These are phyloP conservation scores for Bedellia somnulentella DNA, from an alignment of 2,888 invertebrate species.

Conservation along the genomic window DNA sequence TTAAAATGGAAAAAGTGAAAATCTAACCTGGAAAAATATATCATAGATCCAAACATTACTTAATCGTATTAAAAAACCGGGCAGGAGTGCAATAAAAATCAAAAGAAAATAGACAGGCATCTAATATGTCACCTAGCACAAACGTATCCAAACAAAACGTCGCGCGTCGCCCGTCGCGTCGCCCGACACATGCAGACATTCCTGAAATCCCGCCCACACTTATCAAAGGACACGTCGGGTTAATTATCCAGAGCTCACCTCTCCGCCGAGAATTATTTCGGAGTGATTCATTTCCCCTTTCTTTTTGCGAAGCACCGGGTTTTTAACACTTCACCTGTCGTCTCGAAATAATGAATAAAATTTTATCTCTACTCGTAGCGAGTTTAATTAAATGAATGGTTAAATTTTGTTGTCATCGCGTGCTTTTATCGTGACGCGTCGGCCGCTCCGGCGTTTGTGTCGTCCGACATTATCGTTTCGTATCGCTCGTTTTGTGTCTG, in stretches of 20 bases:
- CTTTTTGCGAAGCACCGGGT: no score
- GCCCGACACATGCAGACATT: no score
- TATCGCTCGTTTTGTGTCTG: conserved; percentile 2
- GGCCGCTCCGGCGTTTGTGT: conserved; percentile 15
- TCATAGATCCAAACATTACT: no score
- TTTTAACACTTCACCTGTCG: conserved; percentile 57
- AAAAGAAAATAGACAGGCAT: no score
- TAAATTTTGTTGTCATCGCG: conserved; percentile 26
- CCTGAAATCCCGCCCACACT: conserved; percentile 49
- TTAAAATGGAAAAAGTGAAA: no score
- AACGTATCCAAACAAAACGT: no score
- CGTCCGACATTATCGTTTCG: conserved; percentile 17
- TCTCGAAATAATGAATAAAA: conserved; percentile 32
- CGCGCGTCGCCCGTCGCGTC: no score
- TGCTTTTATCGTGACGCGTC: conserved; percentile 16
- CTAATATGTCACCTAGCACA: no score
- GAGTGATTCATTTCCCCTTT: not conserved
- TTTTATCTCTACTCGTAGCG: conserved; percentile 21
- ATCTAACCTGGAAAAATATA: no score
- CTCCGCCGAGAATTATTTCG: conserved; percentile 45
- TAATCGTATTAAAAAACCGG: no score
- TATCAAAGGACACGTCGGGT: conserved; percentile 56
- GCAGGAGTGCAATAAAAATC: no score
- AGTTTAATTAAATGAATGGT: conserved; percentile 51
- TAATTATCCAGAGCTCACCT: conserved; percentile 53